Evolutionary conservation across 1,140 invertebrate species (phyloP), one percentile per base, ranked within the genome.

Genomic region (Pseudobourletiella spinata): DNA sequence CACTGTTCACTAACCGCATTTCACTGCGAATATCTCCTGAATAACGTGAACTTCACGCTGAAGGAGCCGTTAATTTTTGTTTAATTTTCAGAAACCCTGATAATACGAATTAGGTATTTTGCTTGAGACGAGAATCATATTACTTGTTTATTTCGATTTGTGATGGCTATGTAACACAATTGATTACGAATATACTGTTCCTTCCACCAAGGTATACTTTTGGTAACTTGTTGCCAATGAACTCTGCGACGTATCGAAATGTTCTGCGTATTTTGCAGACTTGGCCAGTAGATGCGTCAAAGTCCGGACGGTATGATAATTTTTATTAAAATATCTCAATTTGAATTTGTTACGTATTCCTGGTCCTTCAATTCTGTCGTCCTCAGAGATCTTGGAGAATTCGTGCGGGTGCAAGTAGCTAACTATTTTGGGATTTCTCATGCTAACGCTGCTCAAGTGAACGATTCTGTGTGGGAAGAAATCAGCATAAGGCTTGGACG

Each of bases 221-320:
- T n/a, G n/a, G n/a, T n/a, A n/a, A n/a, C n/a, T n/a, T n/a, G n/a
- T n/a, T n/a, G n/a, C n/a, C 16, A 61, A 69, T 69, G 67, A 69
- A 61, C 54, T 61, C 67, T 2, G 28, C 44, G 6, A 59, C 51
- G 2, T 69, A 66, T 29, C 26, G 83, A 72, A 82, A 83, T 73
- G 88, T 86, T 74, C 73, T 86, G 22, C 82, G 80, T 76, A 75
- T 91, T 61, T 79, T 90, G 64, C 82, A 88, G 74, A 83, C 83
- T 73, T 91, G 88, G 88, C 87, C 87, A 29, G 65, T 88, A 28
- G 87, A 90, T 74, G 75, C 77, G 67, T 77, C 77, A 15, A 91
- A 89, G 80, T 73, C 75, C 25, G 83, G 83, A 72, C 84, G 85
- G 87, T 88, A 77, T 50, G 8, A 73, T 25, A 20, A 14, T 8